Base-by-base conservation (phyloP, 2,797 vertebrate genomes). In the Odontamblyopus lacepedii region DNA sequence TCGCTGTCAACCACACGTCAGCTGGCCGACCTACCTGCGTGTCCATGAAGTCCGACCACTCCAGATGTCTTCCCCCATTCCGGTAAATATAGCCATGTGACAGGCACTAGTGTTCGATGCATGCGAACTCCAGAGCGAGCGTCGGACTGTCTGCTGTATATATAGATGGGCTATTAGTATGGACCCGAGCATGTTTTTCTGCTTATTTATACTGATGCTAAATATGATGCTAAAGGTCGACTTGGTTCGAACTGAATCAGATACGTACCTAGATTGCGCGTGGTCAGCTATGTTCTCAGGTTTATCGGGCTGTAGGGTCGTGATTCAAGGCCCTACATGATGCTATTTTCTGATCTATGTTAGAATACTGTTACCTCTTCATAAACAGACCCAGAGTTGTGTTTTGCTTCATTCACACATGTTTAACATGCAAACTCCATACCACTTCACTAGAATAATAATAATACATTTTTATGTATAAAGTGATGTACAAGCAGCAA, bases 1-100 rank as follows among this genome's bases (percentile, higher is more conserved):
- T 69, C 70, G 35, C 64, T 69, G 83, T 82, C 86, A 85, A 71
- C 77, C 77, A 78, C 74, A 75, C 73, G 12, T 71, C 38, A 48
- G 11, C 18, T 15, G 80, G 50, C 50, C 18, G 18, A 19, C 1
- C 19, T 48, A 48, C 75, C 83, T 80, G 71, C 83, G 76, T 83
- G 69, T 70, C 73, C 32, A 62, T 64, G 55, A 73, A 83, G 56
- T 71, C 41, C 6, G 35, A 38, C 5, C 7, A 41, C 35, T 9
- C 61, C n/a, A 63, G 16, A 16, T 60, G 59, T 29, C 29, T 62
- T 32, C 29, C 6, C 15, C 27, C 11, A 23, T 56, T 19, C 41
- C 62, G 1, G 23, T 65, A 65, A 50, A 65, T 65, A 65, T 29
- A 27, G 16, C 41, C 15, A 29, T 23, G 5, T 23, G 41, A 66